Evolutionary conservation across 2,888 invertebrate species (phyloP), one percentile per base, ranked within the genome.

Genomic region (Macrosiphum euphorbiae): DNA sequence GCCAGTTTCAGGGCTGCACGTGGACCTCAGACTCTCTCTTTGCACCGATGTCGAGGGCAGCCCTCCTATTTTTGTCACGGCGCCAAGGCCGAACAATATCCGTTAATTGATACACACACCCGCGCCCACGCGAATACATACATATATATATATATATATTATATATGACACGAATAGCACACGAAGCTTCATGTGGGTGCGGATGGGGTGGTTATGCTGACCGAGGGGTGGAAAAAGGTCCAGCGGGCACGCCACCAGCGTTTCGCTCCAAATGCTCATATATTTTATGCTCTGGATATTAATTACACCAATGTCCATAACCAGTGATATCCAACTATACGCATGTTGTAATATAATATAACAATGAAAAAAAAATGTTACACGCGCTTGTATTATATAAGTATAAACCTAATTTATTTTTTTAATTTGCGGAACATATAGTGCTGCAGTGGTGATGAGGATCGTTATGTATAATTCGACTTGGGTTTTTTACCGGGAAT

Each of bases 1-100:
- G 92, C 92, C 87, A 86, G 47, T 91, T 86, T 86, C 92, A 92
- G 58, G n/a, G 84, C 44, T 44, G 44, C 90, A 4, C n/a, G 11
- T 4, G 16, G 88, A 35, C 50, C n/a, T 87, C 50, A 35, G n/a
- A 52, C 7, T 16, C 44, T 61, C 13, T 16, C 28, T 61, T 58
- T 58, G 89, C 26, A 16, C 13, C n/a, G 41, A 35, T 89, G 41
- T 28, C 89, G 7, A 3, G 52, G 35, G 41, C 26, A 13, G 84
- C 4, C 67, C 28, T 91, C 16, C 41, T 41, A 91, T 52, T 52
- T 52, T 84, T 91, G 90, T 84, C 90, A 55, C 84, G n/a, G 52
- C 41, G 90, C 90, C 90, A 84, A 91, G 78, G 41, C 90, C 90
- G 28, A 41, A 91, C 90, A 52, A 84, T 91, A 84, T 91, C 26